Conservation (phyloP, 2,113 vertebrate species). For the Triplophysa siluroides region DNA sequence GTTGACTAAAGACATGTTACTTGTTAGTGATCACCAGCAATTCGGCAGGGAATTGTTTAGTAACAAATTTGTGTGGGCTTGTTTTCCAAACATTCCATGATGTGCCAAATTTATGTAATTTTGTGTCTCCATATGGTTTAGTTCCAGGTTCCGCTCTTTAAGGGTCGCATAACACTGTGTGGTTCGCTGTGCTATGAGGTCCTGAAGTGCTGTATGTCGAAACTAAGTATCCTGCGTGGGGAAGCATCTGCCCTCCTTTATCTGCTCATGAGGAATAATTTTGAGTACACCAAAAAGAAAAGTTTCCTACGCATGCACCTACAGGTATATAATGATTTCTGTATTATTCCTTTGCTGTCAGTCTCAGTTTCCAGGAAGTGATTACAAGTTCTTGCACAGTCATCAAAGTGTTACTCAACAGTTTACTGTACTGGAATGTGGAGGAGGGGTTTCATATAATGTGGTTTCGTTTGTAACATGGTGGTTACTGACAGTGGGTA, state of each 20-base stretch:
- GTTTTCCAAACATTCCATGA: too few relatives aligned
- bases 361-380: too few relatives aligned
- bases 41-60: too few relatives aligned
- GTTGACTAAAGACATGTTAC: too few relatives aligned
- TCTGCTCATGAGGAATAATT: constrained; percentile 96
- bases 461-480: not conserved
- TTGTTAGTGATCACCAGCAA: too few relatives aligned
- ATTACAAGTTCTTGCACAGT: not conserved
- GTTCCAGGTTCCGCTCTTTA: constrained; percentile 93
- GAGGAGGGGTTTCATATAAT: not conserved
- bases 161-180: constrained; percentile 92
- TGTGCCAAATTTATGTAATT: not conserved
- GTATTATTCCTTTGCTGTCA: not conserved
- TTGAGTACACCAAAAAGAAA: constrained; percentile 93
- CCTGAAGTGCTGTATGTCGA: constrained; percentile 94
- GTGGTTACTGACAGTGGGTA: not conserved
- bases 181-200: constrained; percentile 94
- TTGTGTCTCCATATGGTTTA: constrained; percentile 56
- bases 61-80: too few relatives aligned
- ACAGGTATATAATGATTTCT: constrained; percentile 75
- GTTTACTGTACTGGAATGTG: not conserved
- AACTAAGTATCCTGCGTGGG: constrained; percentile 83
- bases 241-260: constrained; percentile 95
- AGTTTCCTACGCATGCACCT: constrained; percentile 93
- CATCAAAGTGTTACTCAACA: not conserved